These are phyloP conservation scores for Psophia crepitans DNA, from an alignment of 2,113 vertebrate genomes.

Conservation along the genomic window DNA sequence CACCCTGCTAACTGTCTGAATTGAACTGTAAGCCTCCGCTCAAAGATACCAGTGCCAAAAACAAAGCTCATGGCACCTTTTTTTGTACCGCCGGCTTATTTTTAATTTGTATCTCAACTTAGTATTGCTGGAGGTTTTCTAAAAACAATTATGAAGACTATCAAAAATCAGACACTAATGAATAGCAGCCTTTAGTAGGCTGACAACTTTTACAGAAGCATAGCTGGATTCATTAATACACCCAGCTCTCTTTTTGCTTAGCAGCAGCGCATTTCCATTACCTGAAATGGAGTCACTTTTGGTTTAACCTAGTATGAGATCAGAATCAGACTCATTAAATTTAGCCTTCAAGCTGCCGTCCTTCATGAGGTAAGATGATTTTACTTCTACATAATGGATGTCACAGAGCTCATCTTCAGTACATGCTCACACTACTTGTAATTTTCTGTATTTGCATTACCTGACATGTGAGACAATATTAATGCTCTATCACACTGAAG, in stretches of 20 bases:
- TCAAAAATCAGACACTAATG: neutral
- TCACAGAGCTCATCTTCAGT: constrained; percentile 45
- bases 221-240: neutral
- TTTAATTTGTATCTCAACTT: constrained; percentile 40
- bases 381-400: constrained; percentile 40
- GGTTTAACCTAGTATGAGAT: neutral
- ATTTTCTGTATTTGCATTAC: constrained; percentile 64
- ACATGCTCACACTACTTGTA: constrained; percentile 10
- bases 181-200: neutral
- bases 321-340: constrained; percentile 40
- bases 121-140: constrained; percentile 21
- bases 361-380: constrained; percentile 15
- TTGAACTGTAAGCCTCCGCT: constrained; percentile 33
- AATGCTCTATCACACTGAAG: constrained; percentile 30
- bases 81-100: constrained; percentile 47
- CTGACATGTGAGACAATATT: constrained; percentile 47
- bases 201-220: neutral
- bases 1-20: constrained; percentile 67
- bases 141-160: neutral
- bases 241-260: neutral
- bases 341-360: constrained; percentile 33
- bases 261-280: neutral
- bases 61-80: constrained; percentile 28
- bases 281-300: neutral
- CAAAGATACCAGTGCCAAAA: constrained; percentile 43